These are phyloP conservation scores for Gallinago undulata DNA, from an alignment of 2,113 vertebrate species.

Conservation along the genomic window DNA sequence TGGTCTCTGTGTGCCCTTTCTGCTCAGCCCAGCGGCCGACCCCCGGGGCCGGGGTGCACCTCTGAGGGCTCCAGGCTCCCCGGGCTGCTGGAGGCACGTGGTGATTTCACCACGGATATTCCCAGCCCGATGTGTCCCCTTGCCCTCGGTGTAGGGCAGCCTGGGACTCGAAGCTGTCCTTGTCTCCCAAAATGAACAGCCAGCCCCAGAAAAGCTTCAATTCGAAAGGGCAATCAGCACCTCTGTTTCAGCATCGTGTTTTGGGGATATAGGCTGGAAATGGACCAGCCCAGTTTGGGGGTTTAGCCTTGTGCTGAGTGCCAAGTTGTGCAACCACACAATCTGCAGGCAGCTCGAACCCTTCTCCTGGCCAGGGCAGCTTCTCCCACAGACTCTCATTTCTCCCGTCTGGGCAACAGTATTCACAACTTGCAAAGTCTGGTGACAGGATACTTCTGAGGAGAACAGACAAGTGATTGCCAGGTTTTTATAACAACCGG, in stretches of 20 bases:
- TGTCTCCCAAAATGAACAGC: background rate
- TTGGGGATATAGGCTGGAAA: background rate
- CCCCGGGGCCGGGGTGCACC: fast-evolving
- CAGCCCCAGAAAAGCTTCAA: background rate
- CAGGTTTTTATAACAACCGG: background rate
- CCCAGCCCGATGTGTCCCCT: fast-evolving
- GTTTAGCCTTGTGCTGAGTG: background rate
- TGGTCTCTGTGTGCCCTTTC: background rate
- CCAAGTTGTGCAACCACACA: background rate
- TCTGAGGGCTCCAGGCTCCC: background rate
- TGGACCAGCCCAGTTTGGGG: background rate
- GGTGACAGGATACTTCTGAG: background rate
- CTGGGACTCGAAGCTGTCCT: background rate
- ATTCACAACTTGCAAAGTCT: background rate
- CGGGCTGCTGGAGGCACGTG: fast-evolving
- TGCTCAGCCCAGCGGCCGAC: background rate
- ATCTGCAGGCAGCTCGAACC: background rate
- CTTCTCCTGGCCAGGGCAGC: background rate
- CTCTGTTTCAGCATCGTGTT: background rate
- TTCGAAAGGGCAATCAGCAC: background rate
- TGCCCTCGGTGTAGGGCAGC: background rate
- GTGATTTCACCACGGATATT: background rate
- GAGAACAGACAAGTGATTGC: background rate
- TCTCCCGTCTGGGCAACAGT: background rate
- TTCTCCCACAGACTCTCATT: background rate